These are phyloP conservation scores for Apodemia zela DNA, from an alignment of 2,888 invertebrate species.

Conservation along the genomic window DNA sequence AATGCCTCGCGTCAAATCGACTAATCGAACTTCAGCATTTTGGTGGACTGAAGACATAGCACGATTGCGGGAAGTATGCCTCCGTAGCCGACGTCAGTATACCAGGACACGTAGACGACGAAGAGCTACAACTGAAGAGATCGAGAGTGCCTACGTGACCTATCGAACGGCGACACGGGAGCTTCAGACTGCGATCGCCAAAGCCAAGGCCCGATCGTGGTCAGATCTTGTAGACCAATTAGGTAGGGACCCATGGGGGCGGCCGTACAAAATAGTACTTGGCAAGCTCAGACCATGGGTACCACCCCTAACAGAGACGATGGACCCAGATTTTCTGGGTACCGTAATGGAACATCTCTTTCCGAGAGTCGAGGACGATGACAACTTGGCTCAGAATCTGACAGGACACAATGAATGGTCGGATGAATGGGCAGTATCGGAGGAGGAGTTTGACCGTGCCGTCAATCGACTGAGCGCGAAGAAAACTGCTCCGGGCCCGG, in stretches of 20 bases:
- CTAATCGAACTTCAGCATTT: slow-evolving; percentile 17
- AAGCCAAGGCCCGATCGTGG: slow-evolving; percentile 16
- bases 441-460: neutral
- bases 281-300: slow-evolving; percentile 21
- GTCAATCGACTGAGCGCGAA: neutral
- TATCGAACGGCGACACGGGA: neutral
- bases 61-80: slow-evolving; percentile 17
- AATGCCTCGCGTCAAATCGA: slow-evolving; percentile 21
- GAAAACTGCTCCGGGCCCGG: no score
- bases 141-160: neutral
- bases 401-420: neutral
- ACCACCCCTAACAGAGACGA: slow-evolving; percentile 18
- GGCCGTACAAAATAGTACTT: slow-evolving; percentile 21
- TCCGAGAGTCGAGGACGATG: neutral
- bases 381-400: no score
- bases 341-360: slow-evolving; percentile 12
- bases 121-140: neutral
- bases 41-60: slow-evolving; percentile 27
- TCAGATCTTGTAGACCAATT: neutral
- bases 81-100: slow-evolving; percentile 16
- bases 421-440: neutral
- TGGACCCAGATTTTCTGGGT: neutral
- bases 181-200: slow-evolving; percentile 6
- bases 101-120: slow-evolving; percentile 18
- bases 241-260: slow-evolving; percentile 21